These are phyloP conservation scores for Venturia canescens DNA, from an alignment of 1,140 invertebrate genomes.

Conservation along the genomic window DNA sequence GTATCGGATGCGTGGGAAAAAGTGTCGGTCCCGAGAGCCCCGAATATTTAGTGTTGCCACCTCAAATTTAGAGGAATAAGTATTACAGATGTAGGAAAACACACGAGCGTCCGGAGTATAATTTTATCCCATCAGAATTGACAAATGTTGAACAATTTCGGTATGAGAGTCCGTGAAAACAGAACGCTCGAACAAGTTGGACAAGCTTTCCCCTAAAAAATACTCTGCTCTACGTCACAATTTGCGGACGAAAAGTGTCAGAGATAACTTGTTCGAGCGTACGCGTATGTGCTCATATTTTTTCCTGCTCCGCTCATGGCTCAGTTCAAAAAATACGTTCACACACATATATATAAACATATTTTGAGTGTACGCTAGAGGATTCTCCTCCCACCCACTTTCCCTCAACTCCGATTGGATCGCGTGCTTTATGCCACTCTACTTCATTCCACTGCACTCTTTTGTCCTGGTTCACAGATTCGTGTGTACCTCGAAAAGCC, in stretches of 20 bases:
- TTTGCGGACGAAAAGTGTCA: constrained; percentile 44
- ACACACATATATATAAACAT: constrained; percentile 6
- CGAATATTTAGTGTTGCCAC: neutral
- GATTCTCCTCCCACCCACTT: constrained; percentile 20
- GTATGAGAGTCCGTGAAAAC: neutral
- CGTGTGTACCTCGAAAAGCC: constrained; percentile 31
- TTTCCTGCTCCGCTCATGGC: neutral
- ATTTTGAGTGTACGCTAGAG: constrained; percentile 10
- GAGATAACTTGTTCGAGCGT: constrained; percentile 42
- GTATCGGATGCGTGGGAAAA: too few species aligned
- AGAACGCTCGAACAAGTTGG: constrained; percentile 25
- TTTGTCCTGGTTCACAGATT: constrained; percentile 40
- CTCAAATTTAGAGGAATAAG: neutral
- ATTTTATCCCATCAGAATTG: constrained; percentile 16
- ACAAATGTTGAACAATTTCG: constrained; percentile 24
- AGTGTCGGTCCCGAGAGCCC: too few species aligned
- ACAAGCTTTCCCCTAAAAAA: constrained; percentile 15
- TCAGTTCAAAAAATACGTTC: constrained; percentile 23
- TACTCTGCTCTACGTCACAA: constrained; percentile 42
- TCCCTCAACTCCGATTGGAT: constrained; percentile 29
- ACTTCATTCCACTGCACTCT: constrained; percentile 29
- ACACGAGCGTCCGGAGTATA: neutral
- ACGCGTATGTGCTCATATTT: constrained; percentile 41
- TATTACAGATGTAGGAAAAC: neutral
- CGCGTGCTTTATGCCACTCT: constrained; percentile 29